Conservation (phyloP, 1,140 invertebrate genomes). For the Chelonus insularis region DNA sequence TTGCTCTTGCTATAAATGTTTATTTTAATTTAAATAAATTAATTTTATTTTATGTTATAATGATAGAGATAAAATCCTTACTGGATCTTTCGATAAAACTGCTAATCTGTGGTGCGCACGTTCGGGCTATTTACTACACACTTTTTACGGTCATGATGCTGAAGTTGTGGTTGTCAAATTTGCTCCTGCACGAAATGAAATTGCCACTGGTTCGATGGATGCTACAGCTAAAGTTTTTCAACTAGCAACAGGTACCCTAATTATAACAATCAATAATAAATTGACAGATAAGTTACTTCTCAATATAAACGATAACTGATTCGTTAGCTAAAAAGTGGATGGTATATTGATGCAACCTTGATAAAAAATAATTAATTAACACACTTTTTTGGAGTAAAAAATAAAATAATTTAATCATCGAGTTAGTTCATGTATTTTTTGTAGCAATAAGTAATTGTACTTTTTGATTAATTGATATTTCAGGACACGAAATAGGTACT, state of each 20-base stretch:
- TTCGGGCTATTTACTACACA: slow-evolving; percentile 70
- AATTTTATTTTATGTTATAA: slow-evolving; percentile 9
- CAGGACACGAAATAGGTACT: slow-evolving; percentile 65
- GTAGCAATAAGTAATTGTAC: too few species aligned
- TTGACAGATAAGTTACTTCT: too few species aligned
- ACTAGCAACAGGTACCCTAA: slow-evolving; percentile 37
- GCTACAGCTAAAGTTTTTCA: slow-evolving; percentile 73
- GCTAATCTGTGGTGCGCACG: slow-evolving; percentile 71
- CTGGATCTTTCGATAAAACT: slow-evolving; percentile 81
- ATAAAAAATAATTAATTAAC: too few species aligned
- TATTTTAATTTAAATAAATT: slow-evolving; percentile 5
- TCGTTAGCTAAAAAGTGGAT: too few species aligned
- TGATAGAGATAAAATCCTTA: slow-evolving; percentile 72
- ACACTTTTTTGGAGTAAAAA: too few species aligned
- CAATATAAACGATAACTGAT: too few species aligned
- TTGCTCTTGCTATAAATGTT: too few species aligned
- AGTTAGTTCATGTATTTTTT: too few species aligned
- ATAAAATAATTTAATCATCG: too few species aligned
- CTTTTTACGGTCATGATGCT: slow-evolving; percentile 72
- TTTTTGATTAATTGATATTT: too few species aligned
- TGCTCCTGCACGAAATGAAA: slow-evolving; percentile 63
- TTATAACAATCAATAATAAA: too few species aligned
- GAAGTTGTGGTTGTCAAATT: slow-evolving; percentile 75
- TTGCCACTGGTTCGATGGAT: slow-evolving; percentile 79
- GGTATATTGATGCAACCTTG: too few species aligned